These are phyloP conservation scores for Phocides pigmalion DNA, from an alignment of 1,140 invertebrate species.

Conservation along the genomic window DNA sequence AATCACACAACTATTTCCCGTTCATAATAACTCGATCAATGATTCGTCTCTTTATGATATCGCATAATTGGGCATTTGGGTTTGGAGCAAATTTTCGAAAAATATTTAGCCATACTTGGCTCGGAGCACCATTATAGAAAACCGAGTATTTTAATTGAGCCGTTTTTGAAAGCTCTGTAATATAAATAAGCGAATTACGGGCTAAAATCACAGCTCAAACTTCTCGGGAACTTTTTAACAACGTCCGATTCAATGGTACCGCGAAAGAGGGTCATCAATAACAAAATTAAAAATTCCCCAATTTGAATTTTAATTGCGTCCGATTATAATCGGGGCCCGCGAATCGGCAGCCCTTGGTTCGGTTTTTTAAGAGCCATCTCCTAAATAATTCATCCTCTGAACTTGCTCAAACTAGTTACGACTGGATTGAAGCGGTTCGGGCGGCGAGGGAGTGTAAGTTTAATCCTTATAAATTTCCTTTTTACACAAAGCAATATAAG, in stretches of 20 bases:
- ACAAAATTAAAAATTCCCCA: slow-evolving; percentile 82
- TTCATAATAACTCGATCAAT: slow-evolving; percentile 17
- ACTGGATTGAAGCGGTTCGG: slow-evolving; percentile 57
- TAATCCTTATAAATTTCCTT: slow-evolving; percentile 84
- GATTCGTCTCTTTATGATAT: slow-evolving; percentile 30
- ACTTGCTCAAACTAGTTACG: slow-evolving; percentile 66
- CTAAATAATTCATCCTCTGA: slow-evolving; percentile 77
- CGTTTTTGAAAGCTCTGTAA: slow-evolving; percentile 47
- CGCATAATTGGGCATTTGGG: slow-evolving; percentile 34
- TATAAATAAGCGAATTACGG: slow-evolving; percentile 67
- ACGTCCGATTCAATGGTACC: slow-evolving; percentile 63
- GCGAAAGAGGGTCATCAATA: slow-evolving; percentile 77
- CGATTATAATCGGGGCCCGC: slow-evolving; percentile 77
- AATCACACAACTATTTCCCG: slow-evolving; percentile 7
- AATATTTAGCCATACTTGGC: slow-evolving; percentile 32
- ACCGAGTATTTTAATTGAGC: slow-evolving; percentile 40
- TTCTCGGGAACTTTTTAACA: slow-evolving; percentile 71
- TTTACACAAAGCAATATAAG: slow-evolving; percentile 84
- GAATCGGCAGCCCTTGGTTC: slow-evolving; percentile 63
- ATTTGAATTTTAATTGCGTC: slow-evolving; percentile 83
- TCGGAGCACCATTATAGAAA: slow-evolving; percentile 29
- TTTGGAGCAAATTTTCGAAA: slow-evolving; percentile 33
- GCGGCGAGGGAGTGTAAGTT: slow-evolving; percentile 71
- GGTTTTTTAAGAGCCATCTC: slow-evolving; percentile 67
- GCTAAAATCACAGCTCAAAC: slow-evolving; percentile 57